Percentiles rank a stretch among this genome's conserved stretches.
phyloP scores from a whole-genome alignment of 1,140 invertebrate genomes.

The Microplitis demolitor region DNA sequence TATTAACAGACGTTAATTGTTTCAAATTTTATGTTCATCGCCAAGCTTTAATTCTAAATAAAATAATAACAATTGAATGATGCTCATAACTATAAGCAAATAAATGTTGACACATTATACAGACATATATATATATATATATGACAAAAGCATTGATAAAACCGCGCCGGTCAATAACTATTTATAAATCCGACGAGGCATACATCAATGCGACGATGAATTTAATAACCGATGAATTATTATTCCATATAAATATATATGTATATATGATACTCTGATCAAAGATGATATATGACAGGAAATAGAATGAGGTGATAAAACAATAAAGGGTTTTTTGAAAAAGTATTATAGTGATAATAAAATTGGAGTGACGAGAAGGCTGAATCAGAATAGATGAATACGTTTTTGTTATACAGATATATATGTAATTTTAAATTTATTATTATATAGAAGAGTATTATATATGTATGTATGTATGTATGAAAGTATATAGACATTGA shows the following conservation, averaged over 20 bases:
- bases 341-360: too few species aligned
- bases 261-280: too few species aligned
- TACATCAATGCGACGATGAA: not conserved
- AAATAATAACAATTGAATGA: too few species aligned
- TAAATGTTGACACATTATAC: not conserved
- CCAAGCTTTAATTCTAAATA: too few species aligned
- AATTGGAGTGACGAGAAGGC: too few species aligned
- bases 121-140: not conserved
- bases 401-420: not conserved
- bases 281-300: not conserved
- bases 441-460: not conserved
- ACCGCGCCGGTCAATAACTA: not conserved
- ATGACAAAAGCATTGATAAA: not conserved
- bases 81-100: too few species aligned
- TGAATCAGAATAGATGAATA: too few species aligned
- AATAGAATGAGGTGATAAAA: too few species aligned
- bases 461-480: too few species aligned
- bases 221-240: conserved; percentile 1
- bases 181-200: conserved; percentile 7
- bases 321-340: too few species aligned
- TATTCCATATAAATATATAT: not conserved
- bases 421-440: not conserved
- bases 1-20: not conserved
- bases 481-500: not conserved
- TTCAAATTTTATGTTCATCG: too few species aligned